Percentiles rank a stretch among this genome's conserved stretches.
Conservation (phyloP, 2,113 vertebrate species). For the Piprites chloris region DNA sequence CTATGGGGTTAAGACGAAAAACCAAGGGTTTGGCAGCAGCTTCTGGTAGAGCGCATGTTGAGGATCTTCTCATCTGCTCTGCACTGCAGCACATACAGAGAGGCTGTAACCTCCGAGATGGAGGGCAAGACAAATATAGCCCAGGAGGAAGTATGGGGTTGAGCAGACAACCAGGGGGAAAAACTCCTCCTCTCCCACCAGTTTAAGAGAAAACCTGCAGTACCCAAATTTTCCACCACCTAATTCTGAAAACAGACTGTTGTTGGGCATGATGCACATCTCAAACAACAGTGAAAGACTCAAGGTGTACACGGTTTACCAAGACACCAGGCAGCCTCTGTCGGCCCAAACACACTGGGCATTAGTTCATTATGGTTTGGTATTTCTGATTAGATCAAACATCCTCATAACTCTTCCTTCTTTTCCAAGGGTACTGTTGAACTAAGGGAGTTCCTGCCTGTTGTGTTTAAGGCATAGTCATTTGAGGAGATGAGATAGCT, state of each 20-base stretch:
- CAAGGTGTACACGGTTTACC: background rate
- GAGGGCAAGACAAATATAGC: background rate
- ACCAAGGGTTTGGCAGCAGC: background rate
- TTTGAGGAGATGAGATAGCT: constrained; percentile 29
- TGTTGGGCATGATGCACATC: background rate
- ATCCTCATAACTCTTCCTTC: background rate
- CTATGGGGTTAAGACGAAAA: background rate
- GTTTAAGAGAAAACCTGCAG: background rate
- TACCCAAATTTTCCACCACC: background rate
- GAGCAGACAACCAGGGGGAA: background rate
- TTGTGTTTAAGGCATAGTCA: background rate
- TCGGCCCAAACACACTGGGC: background rate
- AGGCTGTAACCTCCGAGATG: background rate
- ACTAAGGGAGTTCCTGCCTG: background rate
- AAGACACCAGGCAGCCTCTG: background rate
- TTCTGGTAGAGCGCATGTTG: background rate
- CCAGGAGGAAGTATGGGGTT: background rate
- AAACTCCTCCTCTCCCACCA: background rate
- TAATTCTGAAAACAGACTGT: background rate
- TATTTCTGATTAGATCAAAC: constrained; percentile 28
- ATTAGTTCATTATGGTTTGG: background rate
- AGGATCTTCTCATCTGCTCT: background rate
- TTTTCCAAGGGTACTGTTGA: background rate
- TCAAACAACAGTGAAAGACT: background rate
- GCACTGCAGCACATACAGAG: background rate